A percentile compares a stretch with the other conserved stretches of the same genome.
Conservation (phyloP, 2,888 invertebrate species). For the Terebella lapidaria region DNA sequence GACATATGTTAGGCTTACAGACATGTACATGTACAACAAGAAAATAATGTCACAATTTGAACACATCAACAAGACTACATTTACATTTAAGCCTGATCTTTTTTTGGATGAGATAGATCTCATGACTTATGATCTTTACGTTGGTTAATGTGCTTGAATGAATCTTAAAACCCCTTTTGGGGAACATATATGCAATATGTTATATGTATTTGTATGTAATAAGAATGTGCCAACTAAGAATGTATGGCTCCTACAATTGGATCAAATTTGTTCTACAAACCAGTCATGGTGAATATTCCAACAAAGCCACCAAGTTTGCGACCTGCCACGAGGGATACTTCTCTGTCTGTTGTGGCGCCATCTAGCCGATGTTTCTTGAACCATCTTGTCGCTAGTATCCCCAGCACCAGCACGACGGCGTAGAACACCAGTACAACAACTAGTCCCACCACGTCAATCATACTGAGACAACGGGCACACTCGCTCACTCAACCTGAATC, state of each 20-base stretch:
- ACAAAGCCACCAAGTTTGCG: conserved; percentile 35
- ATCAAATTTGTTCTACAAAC: no score
- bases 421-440: conserved; percentile 36
- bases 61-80: not conserved
- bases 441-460: conserved; percentile 28
- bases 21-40: not conserved
- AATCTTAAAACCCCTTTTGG: no score
- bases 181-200: no score
- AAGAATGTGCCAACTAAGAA: no score
- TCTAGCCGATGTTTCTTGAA: conserved; percentile 20
- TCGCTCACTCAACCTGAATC: no score
- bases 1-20: no score
- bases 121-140: no score
- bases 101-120: no score
- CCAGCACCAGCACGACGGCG: conserved; percentile 33
- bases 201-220: no score
- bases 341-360: conserved; percentile 18
- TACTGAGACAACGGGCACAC: no score
- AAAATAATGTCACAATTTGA: not conserved
- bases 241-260: no score
- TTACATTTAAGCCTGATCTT: not conserved
- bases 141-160: no score
- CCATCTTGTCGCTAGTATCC: conserved; percentile 34
- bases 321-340: conserved; percentile 39
- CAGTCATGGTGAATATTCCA: conserved; percentile 49